These are phyloP conservation scores for Trididemnum nubilum DNA, from an alignment of 23 tunicate species.

Conservation along the genomic window DNA sequence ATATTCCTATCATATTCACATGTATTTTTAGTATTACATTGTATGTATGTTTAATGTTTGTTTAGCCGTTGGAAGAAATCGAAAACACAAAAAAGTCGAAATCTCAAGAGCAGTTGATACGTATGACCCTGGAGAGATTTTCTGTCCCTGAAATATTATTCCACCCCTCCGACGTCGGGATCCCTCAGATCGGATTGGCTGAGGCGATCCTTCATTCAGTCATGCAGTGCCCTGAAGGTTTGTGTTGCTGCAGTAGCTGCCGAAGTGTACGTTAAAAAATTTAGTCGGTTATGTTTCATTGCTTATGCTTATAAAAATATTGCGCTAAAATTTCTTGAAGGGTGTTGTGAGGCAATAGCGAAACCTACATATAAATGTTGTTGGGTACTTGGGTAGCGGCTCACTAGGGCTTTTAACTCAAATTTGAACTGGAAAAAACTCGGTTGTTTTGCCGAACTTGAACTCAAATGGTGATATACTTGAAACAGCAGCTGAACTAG, in stretches of 20 bases:
- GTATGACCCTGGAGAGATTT: slow-evolving; percentile 75
- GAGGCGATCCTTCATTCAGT: slow-evolving; percentile 87
- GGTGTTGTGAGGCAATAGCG: too few relatives aligned
- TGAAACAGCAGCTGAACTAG: too few relatives aligned
- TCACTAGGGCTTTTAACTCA: too few relatives aligned
- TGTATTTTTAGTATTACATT: too few relatives aligned
- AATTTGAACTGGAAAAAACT: too few relatives aligned
- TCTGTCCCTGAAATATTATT: slow-evolving; percentile 91
- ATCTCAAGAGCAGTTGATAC: slow-evolving; percentile 70
- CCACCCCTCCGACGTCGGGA: slow-evolving; percentile 88
- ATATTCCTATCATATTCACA: too few relatives aligned
- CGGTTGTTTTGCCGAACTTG: too few relatives aligned
- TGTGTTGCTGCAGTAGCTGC: not conserved
- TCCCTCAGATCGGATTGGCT: slow-evolving; percentile 83
- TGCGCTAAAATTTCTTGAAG: not conserved
- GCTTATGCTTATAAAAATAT: not conserved
- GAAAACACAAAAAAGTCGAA: slow-evolving; percentile 33
- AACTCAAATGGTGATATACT: too few relatives aligned
- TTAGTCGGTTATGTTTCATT: not conserved
- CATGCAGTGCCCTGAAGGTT: slow-evolving; percentile 80
- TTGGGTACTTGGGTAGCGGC: too few relatives aligned
- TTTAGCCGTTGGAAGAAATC: slow-evolving; percentile 26
- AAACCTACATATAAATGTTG: too few relatives aligned
- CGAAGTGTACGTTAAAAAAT: too few relatives aligned
- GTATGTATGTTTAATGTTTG: not conserved